These are phyloP conservation scores for Oscheius sp. DNA, from an alignment of 2,888 invertebrate species.

Conservation along the genomic window DNA sequence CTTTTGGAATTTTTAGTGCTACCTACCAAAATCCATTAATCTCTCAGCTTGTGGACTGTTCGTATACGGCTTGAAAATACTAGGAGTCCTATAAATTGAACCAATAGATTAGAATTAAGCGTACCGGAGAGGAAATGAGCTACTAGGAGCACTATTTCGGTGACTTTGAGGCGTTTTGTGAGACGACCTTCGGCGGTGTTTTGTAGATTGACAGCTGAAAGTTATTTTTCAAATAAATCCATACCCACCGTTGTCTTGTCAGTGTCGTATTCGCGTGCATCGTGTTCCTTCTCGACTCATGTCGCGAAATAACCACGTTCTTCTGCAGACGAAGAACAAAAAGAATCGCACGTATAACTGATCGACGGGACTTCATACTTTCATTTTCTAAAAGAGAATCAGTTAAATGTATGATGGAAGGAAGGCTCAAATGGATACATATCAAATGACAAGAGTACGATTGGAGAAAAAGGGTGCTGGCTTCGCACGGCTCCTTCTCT, in stretches of 20 bases:
- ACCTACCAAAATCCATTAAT: conserved; percentile 32
- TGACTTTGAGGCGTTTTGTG: conserved; percentile 50
- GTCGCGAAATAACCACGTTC: conserved; percentile 46
- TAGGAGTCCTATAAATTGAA: conserved; percentile 24
- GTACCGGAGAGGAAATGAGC: conserved; percentile 52
- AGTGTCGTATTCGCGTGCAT: too few relatives aligned
- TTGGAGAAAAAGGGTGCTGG: neutral
- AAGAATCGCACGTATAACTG: conserved; percentile 61
- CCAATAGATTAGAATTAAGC: conserved; percentile 15
- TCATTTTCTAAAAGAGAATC: conserved; percentile 4
- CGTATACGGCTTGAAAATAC: conserved; percentile 20
- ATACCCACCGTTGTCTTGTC: too few relatives aligned
- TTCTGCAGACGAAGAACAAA: conserved; percentile 63
- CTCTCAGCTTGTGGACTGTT: conserved; percentile 19
- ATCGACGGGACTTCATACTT: conserved; percentile 56
- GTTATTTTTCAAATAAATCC: neutral
- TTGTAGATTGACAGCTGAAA: conserved; percentile 53
- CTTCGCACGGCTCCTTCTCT: conserved; percentile 8
- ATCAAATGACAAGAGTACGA: neutral
- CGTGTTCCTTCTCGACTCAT: conserved; percentile 47
- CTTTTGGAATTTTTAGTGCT: too few relatives aligned
- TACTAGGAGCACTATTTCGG: conserved; percentile 63
- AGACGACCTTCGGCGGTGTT: conserved; percentile 51
- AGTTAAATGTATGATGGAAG: too few relatives aligned
- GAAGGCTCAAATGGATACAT: neutral